These are phyloP conservation scores for Notothenia coriiceps DNA, from an alignment of 2,113 vertebrate species.

Conservation along the genomic window DNA sequence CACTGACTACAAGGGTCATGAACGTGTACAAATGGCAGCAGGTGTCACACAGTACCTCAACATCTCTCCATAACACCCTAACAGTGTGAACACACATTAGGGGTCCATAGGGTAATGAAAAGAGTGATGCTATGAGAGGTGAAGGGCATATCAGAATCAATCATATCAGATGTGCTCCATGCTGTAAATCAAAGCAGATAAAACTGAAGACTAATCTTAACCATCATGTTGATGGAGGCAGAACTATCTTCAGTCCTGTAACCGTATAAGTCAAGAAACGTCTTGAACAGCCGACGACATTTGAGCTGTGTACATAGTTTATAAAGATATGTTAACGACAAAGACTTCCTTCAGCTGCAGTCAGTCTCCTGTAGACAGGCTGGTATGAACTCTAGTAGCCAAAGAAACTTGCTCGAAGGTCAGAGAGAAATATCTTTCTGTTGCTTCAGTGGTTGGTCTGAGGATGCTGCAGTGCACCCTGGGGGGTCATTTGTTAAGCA, in stretches of 20 bases:
- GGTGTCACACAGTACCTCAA: neutral
- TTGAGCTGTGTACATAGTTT: neutral
- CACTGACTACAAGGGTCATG: too few species aligned
- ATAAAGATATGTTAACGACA: neutral
- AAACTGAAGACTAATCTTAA: neutral
- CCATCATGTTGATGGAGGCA: too few species aligned
- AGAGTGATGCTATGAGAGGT: neutral
- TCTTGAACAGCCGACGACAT: neutral
- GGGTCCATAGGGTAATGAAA: too few species aligned
- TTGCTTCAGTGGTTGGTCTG: neutral
- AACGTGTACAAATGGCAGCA: neutral
- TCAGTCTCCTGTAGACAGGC: neutral
- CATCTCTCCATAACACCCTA: too few species aligned
- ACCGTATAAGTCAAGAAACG: slow-evolving; percentile 37
- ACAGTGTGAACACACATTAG: too few species aligned
- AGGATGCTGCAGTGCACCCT: neutral
- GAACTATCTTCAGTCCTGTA: neutral
- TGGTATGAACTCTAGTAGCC: neutral
- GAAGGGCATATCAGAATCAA: too few species aligned
- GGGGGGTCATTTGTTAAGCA: neutral
- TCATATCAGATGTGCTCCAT: too few species aligned
- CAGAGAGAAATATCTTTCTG: neutral
- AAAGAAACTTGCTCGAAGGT: neutral
- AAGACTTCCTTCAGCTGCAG: slow-evolving; percentile 12
- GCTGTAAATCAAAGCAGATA: neutral